phyloP scores from a whole-genome alignment of 2,113 vertebrate species.

The Gambusia affinis region DNA sequence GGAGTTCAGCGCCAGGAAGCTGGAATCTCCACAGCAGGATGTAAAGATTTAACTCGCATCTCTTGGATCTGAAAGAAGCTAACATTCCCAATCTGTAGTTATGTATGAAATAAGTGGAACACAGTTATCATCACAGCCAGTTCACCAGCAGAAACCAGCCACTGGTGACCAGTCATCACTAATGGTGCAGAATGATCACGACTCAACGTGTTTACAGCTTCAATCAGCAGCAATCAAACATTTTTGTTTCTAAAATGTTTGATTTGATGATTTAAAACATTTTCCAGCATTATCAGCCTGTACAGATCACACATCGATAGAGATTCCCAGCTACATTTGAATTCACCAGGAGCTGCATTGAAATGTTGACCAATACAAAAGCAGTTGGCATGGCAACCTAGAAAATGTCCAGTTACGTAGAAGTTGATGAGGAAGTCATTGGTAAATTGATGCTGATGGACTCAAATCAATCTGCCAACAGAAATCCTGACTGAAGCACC shows the following conservation, averaged over 20 bases:
- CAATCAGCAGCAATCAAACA: no score
- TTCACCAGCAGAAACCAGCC: not conserved
- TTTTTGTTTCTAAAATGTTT: no score
- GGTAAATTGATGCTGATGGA: not conserved
- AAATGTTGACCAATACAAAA: not conserved
- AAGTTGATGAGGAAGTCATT: not conserved
- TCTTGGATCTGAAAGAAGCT: not conserved
- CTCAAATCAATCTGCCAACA: not conserved
- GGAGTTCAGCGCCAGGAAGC: not conserved
- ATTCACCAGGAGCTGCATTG: not conserved
- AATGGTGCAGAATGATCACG: no score
- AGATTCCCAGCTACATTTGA: not conserved
- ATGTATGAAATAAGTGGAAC: no score
- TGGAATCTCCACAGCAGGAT: not conserved
- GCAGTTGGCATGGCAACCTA: not conserved
- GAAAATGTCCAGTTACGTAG: not conserved
- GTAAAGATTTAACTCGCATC: not conserved
- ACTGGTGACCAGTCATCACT: no score
- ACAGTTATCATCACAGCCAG: not conserved
- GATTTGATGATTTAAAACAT: no score
- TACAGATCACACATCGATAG: no score
- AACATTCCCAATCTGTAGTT: no score
- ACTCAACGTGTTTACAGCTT: no score
- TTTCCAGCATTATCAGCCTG: no score
- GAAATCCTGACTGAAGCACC: not conserved